These are phyloP conservation scores for Gasterosteus aculeatus DNA, from an alignment of 2,113 vertebrate species.

Conservation along the genomic window DNA sequence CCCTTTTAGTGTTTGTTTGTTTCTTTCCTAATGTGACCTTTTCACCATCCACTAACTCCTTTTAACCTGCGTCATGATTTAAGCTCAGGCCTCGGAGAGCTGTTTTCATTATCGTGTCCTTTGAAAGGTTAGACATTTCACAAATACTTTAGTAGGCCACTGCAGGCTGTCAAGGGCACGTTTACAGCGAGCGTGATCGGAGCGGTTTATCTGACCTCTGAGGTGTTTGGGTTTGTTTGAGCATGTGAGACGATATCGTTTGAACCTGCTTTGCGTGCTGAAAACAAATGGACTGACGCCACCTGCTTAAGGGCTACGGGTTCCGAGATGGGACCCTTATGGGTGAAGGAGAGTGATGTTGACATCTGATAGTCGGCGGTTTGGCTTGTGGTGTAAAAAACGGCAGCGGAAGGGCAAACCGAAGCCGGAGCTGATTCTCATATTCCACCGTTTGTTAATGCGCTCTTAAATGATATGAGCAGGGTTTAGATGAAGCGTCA, in stretches of 20 bases:
- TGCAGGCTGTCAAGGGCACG: not conserved
- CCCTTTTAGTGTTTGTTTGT: constrained; percentile 20
- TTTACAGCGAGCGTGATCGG: constrained; percentile 6
- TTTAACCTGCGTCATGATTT: constrained; percentile 43
- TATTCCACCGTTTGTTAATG: not conserved
- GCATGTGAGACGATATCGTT: constrained; percentile 6
- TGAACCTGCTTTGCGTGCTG: constrained; percentile 8
- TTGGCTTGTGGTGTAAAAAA: constrained; percentile 7
- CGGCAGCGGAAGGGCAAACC: constrained; percentile 20
- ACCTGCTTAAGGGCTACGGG: not conserved
- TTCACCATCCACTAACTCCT: constrained; percentile 41
- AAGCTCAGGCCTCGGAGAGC: constrained; percentile 24
- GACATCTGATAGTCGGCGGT: constrained; percentile 18
- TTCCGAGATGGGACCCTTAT: constrained; percentile 14
- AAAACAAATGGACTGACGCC: not conserved
- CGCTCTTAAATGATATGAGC: not conserved
- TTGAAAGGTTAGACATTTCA: constrained; percentile 44
- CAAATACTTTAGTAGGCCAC: constrained; percentile 3
- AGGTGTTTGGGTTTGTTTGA: constrained; percentile 5
- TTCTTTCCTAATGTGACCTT: constrained; percentile 50
- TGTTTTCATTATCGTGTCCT: constrained; percentile 36
- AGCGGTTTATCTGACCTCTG: constrained; percentile 11
- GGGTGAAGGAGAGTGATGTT: constrained; percentile 2
- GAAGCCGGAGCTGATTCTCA: not conserved
- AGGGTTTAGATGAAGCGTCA: not conserved